A percentile compares a stretch with the other conserved stretches of the same genome.
These are phyloP conservation scores for Brachyrhaphis roseni DNA, from an alignment of 2,797 vertebrate genomes.

Conservation along the genomic window DNA sequence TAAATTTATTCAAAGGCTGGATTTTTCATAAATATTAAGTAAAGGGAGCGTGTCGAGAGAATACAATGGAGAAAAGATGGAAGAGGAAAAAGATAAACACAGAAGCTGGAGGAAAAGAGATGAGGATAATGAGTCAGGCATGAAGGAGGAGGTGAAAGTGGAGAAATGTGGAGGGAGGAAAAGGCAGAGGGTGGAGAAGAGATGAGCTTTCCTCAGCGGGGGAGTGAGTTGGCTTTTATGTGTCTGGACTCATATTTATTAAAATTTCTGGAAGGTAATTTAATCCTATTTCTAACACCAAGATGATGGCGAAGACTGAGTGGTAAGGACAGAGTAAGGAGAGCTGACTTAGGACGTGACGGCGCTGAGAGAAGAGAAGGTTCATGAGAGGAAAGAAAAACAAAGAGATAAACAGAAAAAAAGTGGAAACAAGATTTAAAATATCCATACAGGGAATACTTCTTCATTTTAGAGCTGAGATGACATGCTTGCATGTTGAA, in stretches of 20 bases:
- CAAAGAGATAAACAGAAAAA: constrained; percentile 22
- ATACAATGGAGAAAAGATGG: constrained; percentile 6
- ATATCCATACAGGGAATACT: constrained; percentile 1
- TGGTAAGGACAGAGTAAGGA: constrained; percentile 23
- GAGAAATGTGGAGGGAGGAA: constrained; percentile 33
- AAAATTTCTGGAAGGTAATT: constrained; percentile 50
- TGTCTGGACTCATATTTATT: constrained; percentile 9
- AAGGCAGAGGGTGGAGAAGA: constrained; percentile 33
- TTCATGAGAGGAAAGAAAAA: constrained; percentile 32
- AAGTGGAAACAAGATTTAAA: neutral
- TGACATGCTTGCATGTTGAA: constrained; percentile 40
- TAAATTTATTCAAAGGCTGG: neutral
- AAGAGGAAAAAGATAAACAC: constrained; percentile 36
- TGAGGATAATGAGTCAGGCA: constrained; percentile 36
- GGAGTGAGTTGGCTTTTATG: constrained; percentile 38
- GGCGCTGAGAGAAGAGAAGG: constrained; percentile 61
- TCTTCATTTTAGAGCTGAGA: constrained; percentile 19
- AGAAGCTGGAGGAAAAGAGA: constrained; percentile 31
- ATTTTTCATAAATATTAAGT: neutral
- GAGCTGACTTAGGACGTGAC: constrained; percentile 52
- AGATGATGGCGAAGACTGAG: constrained; percentile 45
- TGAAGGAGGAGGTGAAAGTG: constrained; percentile 40
- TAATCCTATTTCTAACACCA: constrained; percentile 52
- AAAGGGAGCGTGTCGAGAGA: neutral
- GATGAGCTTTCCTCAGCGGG: constrained; percentile 61